Percentiles rank a stretch among this genome's conserved stretches.
phyloP scores from a whole-genome alignment of 2,888 invertebrate genomes.

The Nymphalis polychloros region DNA sequence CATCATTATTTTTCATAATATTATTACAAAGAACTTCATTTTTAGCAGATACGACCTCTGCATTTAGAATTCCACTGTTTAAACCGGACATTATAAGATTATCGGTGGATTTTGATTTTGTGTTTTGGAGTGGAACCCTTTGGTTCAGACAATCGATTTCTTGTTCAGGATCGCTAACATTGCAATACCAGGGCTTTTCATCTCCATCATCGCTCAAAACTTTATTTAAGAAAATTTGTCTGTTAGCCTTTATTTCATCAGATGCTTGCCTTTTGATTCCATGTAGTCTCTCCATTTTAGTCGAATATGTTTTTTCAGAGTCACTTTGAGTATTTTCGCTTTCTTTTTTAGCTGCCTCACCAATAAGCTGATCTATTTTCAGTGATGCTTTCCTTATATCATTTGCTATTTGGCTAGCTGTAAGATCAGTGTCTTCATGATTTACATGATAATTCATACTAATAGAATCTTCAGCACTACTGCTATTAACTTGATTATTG shows the following conservation, averaged over 20 bases:
- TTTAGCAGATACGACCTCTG: conserved; percentile 68
- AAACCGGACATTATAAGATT: conserved; percentile 60
- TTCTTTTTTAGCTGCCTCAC: conserved; percentile 66
- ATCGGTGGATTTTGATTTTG: conserved; percentile 68
- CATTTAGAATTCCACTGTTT: conserved; percentile 58
- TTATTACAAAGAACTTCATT: conserved; percentile 73
- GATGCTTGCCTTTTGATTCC: conserved; percentile 79
- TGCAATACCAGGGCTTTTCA: conserved; percentile 79
- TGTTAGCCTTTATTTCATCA: conserved; percentile 75
- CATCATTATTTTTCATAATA: conserved; percentile 58
- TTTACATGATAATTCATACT: conserved; percentile 78
- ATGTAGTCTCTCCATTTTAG: conserved; percentile 81
- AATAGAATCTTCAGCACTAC: conserved; percentile 74
- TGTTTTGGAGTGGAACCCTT: conserved; percentile 56
- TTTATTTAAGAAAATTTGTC: conserved; percentile 71
- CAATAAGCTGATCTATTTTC: conserved; percentile 80
- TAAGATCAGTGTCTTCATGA: conserved; percentile 80
- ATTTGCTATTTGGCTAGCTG: conserved; percentile 79
- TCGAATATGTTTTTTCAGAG: conserved; percentile 76
- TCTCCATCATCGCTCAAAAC: conserved; percentile 68
- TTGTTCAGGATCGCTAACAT: conserved; percentile 77
- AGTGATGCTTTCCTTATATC: conserved; percentile 81
- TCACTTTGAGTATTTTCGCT: conserved; percentile 61
- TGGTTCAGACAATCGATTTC: conserved; percentile 68
- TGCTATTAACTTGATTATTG: conserved; percentile 66